Conservation (phyloP, 2,888 invertebrate genomes). For the Malacosoma neustria region DNA sequence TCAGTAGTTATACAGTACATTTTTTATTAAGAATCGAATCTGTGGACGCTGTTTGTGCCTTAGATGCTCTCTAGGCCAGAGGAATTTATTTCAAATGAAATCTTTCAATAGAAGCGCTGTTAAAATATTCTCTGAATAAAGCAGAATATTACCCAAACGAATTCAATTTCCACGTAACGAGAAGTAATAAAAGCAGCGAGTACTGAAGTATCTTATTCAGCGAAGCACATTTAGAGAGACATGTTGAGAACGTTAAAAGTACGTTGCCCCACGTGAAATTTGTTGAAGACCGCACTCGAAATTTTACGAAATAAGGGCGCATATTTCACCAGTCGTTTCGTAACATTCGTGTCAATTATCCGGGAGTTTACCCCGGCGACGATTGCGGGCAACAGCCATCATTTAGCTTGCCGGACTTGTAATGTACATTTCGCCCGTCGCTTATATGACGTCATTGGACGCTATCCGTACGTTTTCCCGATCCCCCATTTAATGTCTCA, state of each 20-base stretch:
- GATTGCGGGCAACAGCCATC: conserved; percentile 56
- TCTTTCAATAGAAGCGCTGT: too few relatives aligned
- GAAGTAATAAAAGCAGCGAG: conserved; percentile 1
- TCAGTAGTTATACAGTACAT: too few relatives aligned
- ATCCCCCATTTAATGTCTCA: conserved; percentile 61
- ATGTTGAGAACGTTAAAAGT: conserved; percentile 18
- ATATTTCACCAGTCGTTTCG: conserved; percentile 37
- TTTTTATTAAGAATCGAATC: too few relatives aligned
- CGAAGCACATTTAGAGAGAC: conserved; percentile 20
- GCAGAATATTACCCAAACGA: background rate
- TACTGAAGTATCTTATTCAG: conserved; percentile 12
- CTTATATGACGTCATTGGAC: conserved; percentile 61
- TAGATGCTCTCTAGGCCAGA: too few relatives aligned
- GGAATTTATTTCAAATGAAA: too few relatives aligned
- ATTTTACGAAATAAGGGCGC: conserved; percentile 21
- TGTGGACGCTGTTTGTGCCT: too few relatives aligned
- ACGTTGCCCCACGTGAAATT: conserved; percentile 23
- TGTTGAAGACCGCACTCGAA: conserved; percentile 22
- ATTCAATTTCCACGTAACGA: conserved; percentile 1
- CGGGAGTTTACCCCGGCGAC: conserved; percentile 53
- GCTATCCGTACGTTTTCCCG: conserved; percentile 40
- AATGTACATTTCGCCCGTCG: conserved; percentile 49
- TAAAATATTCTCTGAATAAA: background rate
- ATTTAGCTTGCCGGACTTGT: conserved; percentile 46
- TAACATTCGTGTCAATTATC: conserved; percentile 63